Evolutionary conservation across 2,888 invertebrate species (phyloP), one percentile per base, ranked within the genome.

Genomic region (Sialis fuliginosa): DNA sequence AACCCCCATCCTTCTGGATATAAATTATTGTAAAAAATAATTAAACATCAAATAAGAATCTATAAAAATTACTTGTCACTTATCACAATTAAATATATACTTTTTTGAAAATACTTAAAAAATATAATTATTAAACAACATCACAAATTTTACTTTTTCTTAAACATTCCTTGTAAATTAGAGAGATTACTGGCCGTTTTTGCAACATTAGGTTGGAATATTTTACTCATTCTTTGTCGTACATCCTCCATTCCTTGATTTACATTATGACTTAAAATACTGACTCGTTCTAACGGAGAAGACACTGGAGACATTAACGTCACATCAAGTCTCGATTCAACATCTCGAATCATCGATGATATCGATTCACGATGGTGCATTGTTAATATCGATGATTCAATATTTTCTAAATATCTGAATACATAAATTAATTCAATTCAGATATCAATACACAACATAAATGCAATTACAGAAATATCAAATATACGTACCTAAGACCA

Each of bases 161-260:
- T 64, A 59, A 68, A 68, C 47, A 68, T 64, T 44, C 61, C 62
- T 55, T 65, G 67, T 35, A 67, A 54, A 55, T 64, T 65, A 8
- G 63, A 59, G 50, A 65, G 52, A 51, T 62, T 61, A 49, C 58
- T 57, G 46, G 60, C 59, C 8, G 35, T 35, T 53, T 63, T 63
- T n/a, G 59, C 53, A 47, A 62, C 60, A 13, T 66, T 66, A 34
- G 65, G 62, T 44, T 66, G 65, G 51, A 77, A 76, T 52, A 76
- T 74, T 55, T 75, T 77, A 49, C 72, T 72, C 55, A 77, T 67
- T 54, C 70, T 66, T 53, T 74, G 72, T 42, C 70, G 67, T 66
- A 77, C 70, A 47, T 77, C 76, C 57, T 75, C 75, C 39, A 75
- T 70, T 6, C 72, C 69, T 53, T 71, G 71, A 32, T 70, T 71